A percentile compares a stretch with the other conserved stretches of the same genome.
Evolutionary conservation across 2,888 invertebrate genomes (phyloP).

Genomic region (Drosophila monieri): DNA sequence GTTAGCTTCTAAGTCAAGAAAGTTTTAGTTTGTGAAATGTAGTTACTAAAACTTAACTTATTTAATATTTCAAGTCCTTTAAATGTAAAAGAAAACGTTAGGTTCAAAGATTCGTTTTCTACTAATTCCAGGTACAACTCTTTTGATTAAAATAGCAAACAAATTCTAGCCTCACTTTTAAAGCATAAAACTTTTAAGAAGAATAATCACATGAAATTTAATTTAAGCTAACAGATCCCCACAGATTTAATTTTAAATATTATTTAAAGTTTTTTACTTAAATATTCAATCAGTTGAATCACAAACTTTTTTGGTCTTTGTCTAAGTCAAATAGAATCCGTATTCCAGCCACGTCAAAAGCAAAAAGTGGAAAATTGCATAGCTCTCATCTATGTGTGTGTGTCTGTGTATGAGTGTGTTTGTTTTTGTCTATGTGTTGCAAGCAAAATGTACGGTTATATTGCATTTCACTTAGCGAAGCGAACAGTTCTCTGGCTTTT

Average conservation of each 20-base stretch:
- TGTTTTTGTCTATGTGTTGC: constrained; percentile 28
- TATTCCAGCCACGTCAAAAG: constrained; percentile 44
- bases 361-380: constrained; percentile 59
- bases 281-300: neutral
- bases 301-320: constrained; percentile 6
- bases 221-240: too few relatives aligned
- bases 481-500: constrained; percentile 38
- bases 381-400: constrained; percentile 17
- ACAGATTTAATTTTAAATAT: neutral
- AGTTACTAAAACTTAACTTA: neutral
- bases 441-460: constrained; percentile 70
- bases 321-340: constrained; percentile 33
- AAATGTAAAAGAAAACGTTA: too few relatives aligned
- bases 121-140: too few relatives aligned
- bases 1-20: constrained; percentile 50
- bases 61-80: neutral
- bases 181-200: too few relatives aligned
- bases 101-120: too few relatives aligned
- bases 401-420: neutral
- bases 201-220: too few relatives aligned
- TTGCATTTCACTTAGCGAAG: constrained; percentile 61
- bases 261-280: neutral
- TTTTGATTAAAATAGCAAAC: too few relatives aligned
- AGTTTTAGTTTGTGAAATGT: too few relatives aligned
- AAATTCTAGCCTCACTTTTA: too few relatives aligned